phyloP scores from a whole-genome alignment of 2,888 invertebrate genomes.

The Drosophila koepferae region DNA sequence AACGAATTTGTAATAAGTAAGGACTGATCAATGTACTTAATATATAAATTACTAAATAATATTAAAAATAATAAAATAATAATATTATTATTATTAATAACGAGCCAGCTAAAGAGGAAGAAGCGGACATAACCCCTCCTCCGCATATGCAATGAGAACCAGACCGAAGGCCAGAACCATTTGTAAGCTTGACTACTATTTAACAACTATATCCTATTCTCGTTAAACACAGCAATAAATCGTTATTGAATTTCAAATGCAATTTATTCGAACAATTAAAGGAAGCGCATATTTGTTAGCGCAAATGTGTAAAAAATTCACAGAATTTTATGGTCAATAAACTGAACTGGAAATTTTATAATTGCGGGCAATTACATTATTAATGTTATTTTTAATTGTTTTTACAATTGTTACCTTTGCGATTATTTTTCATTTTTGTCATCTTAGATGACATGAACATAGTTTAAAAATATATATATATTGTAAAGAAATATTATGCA shows the following conservation, averaged over 20 bases:
- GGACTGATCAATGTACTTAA: no score
- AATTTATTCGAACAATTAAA: constrained; percentile 19
- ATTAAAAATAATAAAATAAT: background rate
- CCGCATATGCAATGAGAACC: background rate
- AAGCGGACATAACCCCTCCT: background rate
- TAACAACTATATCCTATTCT: constrained; percentile 16
- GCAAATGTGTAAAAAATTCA: constrained; percentile 4
- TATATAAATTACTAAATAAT: background rate
- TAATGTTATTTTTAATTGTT: background rate
- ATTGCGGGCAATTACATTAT: constrained; percentile 25
- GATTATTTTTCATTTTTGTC: background rate
- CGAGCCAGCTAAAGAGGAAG: background rate
- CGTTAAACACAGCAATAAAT: background rate
- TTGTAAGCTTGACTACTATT: background rate
- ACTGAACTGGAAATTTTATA: constrained; percentile 13
- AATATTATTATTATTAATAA: background rate
- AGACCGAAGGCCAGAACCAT: constrained; percentile 5
- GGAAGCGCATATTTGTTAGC: constrained; percentile 20
- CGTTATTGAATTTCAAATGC: constrained; percentile 3
- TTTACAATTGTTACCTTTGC: background rate
- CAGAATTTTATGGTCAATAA: constrained; percentile 28
- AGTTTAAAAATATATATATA: background rate
- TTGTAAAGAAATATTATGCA: constrained; percentile 5
- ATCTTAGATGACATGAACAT: background rate
- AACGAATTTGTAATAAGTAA: background rate